Base-by-base conservation (phyloP, 2,888 invertebrate genomes). In the Hypomecis punctinalis region DNA sequence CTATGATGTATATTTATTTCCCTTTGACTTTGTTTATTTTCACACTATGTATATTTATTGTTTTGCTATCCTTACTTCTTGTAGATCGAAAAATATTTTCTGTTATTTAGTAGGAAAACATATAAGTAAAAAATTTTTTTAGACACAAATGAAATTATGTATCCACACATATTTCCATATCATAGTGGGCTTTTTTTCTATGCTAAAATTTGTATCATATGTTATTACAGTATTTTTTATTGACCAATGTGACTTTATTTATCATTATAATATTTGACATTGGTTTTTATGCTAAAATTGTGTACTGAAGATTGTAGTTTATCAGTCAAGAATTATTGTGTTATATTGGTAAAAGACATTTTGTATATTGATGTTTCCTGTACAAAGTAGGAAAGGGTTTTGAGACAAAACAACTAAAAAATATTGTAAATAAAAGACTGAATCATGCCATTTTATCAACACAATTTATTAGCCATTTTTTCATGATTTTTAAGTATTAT, bases 351-450 rank as follows among this genome's bases (percentile, higher is more conserved):
- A 9, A 40, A 40, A 53, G 42, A 40, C 52, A 53, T 42, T 10
- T 47, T 47, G 13, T 40, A 52, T 40, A 13, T 52, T 40, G 13
- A 52, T 23, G 39, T 10, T 36, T 48, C n/a, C 35, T 35, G 2
- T 35, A 47, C 1, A 33, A 35, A 47, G 10, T 0, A 6, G 40
- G 52, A 42, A 52, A 40, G 76, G 80, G 81, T 85, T 85, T 81
- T 81, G 76, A 67, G 70, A 70, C 72, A 70, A 73, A 43, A 59
- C 40, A 54, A 51, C 43, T 39, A 48, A 48, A 62, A 65, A 72
- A 72, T 8, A 52, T 40, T 40, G 6, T 40, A 81, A 92, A 89
- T 87, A 68, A 91, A 92, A 93, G 91, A 92, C 92, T 91, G 91
- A 92, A 76, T 84, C 82, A 88, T 86, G 85, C 85, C 86, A 88